These are phyloP conservation scores for Drepana arcuata DNA, from an alignment of 1,140 invertebrate genomes.

Conservation along the genomic window DNA sequence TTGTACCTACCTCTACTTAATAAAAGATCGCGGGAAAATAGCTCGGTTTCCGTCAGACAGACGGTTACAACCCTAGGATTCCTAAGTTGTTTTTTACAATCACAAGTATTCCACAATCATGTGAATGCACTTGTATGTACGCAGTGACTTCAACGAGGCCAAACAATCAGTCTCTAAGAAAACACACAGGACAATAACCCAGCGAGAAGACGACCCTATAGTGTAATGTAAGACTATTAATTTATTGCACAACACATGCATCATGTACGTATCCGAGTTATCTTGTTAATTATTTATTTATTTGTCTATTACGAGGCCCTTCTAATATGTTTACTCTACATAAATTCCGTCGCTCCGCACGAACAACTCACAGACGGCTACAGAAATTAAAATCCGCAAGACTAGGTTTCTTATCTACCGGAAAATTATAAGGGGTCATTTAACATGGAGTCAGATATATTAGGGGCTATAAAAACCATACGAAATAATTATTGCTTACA, in stretches of 20 bases:
- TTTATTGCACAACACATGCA: slow-evolving; percentile 67
- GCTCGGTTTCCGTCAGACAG: too few species aligned
- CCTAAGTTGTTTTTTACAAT: too few species aligned
- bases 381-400: too few species aligned
- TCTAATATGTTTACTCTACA: slow-evolving; percentile 21
- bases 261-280: slow-evolving; percentile 31
- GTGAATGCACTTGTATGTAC: too few species aligned
- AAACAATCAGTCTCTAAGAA: slow-evolving; percentile 31
- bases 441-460: slow-evolving; percentile 22
- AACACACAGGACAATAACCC: slow-evolving; percentile 33
- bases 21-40: too few species aligned
- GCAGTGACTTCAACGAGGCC: slow-evolving; percentile 4
- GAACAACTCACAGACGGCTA: slow-evolving; percentile 6
- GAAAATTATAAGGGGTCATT: slow-evolving; percentile 14
- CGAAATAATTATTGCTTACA: slow-evolving; percentile 62
- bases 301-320: slow-evolving; percentile 24
- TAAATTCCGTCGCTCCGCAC: slow-evolving; percentile 26
- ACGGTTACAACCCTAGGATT: too few species aligned
- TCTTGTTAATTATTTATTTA: slow-evolving; percentile 19
- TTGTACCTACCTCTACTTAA: too few species aligned
- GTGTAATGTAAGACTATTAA: slow-evolving; percentile 32
- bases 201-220: slow-evolving; percentile 47
- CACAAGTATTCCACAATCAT: too few species aligned
- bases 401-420: too few species aligned
- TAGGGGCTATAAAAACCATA: slow-evolving; percentile 10